phyloP scores from a whole-genome alignment of 2,888 invertebrate genomes.

The Dugesia japonica region DNA sequence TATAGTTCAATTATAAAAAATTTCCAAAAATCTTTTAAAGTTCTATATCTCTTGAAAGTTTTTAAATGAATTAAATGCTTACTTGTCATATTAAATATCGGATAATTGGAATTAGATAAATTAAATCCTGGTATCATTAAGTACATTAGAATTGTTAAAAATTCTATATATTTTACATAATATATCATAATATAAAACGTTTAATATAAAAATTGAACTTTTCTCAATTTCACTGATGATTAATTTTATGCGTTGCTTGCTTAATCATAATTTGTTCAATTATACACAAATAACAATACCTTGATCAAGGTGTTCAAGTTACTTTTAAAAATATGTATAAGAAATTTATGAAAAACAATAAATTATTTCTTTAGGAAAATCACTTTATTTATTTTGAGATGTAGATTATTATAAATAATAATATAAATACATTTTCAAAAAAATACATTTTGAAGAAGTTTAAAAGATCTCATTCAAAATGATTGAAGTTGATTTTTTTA shows the following conservation, averaged over 20 bases:
- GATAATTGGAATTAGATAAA: neutral
- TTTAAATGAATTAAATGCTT: neutral
- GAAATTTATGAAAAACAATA: too few species aligned
- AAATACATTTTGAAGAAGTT: too few species aligned
- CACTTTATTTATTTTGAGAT: too few species aligned
- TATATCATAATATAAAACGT: conserved; percentile 10
- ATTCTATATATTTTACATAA: neutral
- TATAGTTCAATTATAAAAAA: too few species aligned
- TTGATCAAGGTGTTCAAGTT: neutral
- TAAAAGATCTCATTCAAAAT: neutral
- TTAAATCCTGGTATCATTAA: neutral
- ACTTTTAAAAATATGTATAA: too few species aligned
- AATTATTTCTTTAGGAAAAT: too few species aligned
- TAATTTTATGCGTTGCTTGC: neutral
- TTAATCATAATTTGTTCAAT: neutral
- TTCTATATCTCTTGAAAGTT: too few species aligned
- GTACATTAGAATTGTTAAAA: neutral
- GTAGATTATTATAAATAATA: too few species aligned
- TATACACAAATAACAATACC: neutral
- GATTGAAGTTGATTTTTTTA: too few species aligned
- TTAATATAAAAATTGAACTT: neutral
- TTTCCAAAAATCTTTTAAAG: too few species aligned
- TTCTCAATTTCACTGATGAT: neutral
- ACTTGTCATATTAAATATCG: neutral
- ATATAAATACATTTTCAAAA: too few species aligned